Percentiles rank a stretch among this genome's conserved stretches.
Conservation (phyloP, 2,888 invertebrate species). For the Meganola albula region DNA sequence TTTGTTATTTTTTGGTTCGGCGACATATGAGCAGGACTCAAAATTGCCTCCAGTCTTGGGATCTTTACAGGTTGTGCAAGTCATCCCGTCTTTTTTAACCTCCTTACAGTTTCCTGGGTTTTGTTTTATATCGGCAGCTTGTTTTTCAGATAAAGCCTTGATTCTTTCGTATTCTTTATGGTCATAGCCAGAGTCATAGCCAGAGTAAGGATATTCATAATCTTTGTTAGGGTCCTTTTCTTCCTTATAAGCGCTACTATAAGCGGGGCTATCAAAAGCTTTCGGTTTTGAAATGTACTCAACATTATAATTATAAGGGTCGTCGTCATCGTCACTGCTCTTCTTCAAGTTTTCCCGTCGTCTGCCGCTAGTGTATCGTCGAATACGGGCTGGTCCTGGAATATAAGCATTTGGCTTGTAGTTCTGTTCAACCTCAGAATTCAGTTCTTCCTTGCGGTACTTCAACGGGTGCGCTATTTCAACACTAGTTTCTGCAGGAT, state of each 20-base stretch:
- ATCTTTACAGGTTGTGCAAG: conserved; percentile 85
- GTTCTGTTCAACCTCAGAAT: conserved; percentile 54
- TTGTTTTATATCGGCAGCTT: conserved; percentile 79
- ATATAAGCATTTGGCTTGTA: conserved; percentile 72
- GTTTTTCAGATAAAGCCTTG: conserved; percentile 79
- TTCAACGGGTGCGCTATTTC: conserved; percentile 64
- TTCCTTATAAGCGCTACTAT: conserved; percentile 67
- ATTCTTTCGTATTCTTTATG: conserved; percentile 75
- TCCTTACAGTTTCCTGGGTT: conserved; percentile 81
- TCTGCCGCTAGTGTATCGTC: conserved; percentile 70
- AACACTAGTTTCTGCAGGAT: conserved; percentile 60
- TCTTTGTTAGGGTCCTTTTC: conserved; percentile 57
- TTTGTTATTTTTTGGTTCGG: conserved; percentile 83
- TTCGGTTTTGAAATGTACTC: conserved; percentile 70
- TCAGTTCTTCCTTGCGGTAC: conserved; percentile 60
- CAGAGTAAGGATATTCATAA: conserved; percentile 65
- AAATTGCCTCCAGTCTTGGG: conserved; percentile 85
- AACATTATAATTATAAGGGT: conserved; percentile 74
- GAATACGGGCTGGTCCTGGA: conserved; percentile 65
- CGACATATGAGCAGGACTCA: conserved; percentile 88
- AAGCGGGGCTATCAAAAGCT: conserved; percentile 65
- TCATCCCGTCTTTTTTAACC: conserved; percentile 80
- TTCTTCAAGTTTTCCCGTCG: conserved; percentile 56
- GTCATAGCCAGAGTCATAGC: conserved; percentile 71
- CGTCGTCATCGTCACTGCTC: conserved; percentile 55